Conservation (phyloP, 2,797 vertebrate species). For the Ciconia nigra region DNA sequence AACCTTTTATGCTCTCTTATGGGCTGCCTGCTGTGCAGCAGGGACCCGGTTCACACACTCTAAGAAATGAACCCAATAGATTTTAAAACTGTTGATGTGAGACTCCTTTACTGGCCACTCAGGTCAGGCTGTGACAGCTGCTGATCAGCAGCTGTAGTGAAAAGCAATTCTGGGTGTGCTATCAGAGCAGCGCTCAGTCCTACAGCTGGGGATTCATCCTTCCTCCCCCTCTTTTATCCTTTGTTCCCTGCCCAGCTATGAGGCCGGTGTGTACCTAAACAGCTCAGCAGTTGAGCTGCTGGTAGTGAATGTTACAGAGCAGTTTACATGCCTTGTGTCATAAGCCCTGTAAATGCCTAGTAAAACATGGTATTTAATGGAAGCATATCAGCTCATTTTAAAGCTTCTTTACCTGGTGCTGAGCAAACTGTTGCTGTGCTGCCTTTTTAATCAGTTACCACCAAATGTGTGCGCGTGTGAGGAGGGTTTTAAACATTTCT, state of each 20-base stretch:
- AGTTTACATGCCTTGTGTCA: conserved; percentile 19
- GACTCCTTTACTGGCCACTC: background rate
- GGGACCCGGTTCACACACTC: background rate
- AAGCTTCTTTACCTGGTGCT: conserved; percentile 42
- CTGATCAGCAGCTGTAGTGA: background rate
- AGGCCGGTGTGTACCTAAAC: background rate
- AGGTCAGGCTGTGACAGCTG: background rate
- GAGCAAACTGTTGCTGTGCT: background rate
- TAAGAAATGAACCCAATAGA: background rate
- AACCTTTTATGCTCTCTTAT: background rate
- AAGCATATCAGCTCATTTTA: conserved; percentile 25
- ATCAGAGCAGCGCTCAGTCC: background rate
- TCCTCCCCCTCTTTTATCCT: background rate
- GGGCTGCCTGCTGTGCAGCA: background rate
- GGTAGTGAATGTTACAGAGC: background rate
- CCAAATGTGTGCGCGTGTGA: conserved; percentile 16
- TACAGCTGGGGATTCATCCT: background rate
- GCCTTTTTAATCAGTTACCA: conserved; percentile 59
- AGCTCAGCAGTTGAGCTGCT: conserved; percentile 18
- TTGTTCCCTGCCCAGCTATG: background rate
- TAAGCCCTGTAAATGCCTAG: conserved; percentile 44
- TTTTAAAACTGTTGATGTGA: background rate
- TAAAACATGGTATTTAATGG: conserved; percentile 52
- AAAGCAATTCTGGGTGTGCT: background rate
- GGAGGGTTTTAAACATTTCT: conserved; percentile 38